Evolutionary conservation across 2,888 invertebrate species (phyloP).

Genomic region (Tiliacea aurago): DNA sequence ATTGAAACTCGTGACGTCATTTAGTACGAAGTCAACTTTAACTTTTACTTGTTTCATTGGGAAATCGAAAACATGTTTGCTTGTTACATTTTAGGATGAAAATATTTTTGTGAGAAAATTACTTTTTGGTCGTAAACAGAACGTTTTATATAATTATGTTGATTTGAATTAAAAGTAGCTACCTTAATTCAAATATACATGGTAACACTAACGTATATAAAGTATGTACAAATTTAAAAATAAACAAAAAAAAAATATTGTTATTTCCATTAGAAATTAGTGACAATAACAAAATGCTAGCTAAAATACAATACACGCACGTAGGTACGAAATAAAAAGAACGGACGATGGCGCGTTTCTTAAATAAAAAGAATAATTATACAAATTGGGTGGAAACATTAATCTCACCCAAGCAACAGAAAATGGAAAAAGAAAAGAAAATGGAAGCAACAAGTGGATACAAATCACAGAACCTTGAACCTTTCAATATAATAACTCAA

Average conservation of each 20-base stretch:
- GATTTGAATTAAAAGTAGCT: too few relatives aligned
- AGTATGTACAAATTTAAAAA: too few relatives aligned
- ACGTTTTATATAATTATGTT: background rate
- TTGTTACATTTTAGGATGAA: conserved; percentile 1
- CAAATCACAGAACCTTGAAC: conserved; percentile 31
- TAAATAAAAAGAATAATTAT: conserved; percentile 40
- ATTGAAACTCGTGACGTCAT: conserved; percentile 25
- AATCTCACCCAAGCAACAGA: conserved; percentile 44
- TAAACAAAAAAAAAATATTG: too few relatives aligned
- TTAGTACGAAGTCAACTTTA: conserved; percentile 1
- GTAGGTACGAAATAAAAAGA: background rate
- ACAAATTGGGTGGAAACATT: conserved; percentile 40
- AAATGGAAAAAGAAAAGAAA: conserved; percentile 37
- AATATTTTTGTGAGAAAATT: background rate
- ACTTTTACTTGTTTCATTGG: conserved; percentile 7
- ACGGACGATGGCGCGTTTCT: background rate
- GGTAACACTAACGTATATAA: too few relatives aligned
- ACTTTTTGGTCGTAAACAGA: background rate
- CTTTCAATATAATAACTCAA: conserved; percentile 32
- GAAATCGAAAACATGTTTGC: conserved; percentile 17
- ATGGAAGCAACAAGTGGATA: conserved; percentile 41
- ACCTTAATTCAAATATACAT: too few relatives aligned
- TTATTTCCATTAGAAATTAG: background rate
- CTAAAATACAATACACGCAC: background rate
- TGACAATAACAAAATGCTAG: background rate